These are phyloP conservation scores for Germaria angustata DNA, from an alignment of 2,888 invertebrate species.

Conservation along the genomic window DNA sequence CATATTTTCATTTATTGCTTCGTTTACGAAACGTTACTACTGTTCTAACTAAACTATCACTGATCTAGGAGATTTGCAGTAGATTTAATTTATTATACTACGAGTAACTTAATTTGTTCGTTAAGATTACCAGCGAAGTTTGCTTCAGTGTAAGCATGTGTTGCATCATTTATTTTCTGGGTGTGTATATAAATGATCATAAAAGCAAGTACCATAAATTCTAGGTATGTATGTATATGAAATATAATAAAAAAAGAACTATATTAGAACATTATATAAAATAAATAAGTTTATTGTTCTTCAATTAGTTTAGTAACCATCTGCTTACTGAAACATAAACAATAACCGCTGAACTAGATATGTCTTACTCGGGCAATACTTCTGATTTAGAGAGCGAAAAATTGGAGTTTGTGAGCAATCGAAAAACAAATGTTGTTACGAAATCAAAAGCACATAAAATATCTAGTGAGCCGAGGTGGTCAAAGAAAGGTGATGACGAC, in stretches of 20 bases:
- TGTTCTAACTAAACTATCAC: too few species aligned
- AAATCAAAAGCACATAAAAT: conserved; percentile 77
- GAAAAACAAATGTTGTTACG: conserved; percentile 74
- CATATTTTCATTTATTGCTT: too few species aligned
- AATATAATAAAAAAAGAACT: background rate
- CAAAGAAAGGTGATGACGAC: conserved; percentile 83
- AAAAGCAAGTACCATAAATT: background rate
- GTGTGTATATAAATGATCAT: background rate
- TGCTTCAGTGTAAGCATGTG: too few species aligned
- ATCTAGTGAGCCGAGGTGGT: conserved; percentile 77
- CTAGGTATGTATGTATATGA: background rate
- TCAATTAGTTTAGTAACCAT: conserved; percentile 46
- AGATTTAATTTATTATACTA: too few species aligned
- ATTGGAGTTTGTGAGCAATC: conserved; percentile 74
- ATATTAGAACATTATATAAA: conserved; percentile 1
- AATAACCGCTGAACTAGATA: conserved; percentile 52
- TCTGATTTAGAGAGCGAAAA: conserved; percentile 80
- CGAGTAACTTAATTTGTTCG: too few species aligned
- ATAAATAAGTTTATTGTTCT: background rate
- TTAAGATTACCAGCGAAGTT: too few species aligned
- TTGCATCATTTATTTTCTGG: conserved; percentile 11
- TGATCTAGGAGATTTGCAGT: too few species aligned
- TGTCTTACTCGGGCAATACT: conserved; percentile 79
- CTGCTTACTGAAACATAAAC: background rate
- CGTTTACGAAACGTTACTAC: too few species aligned